These are phyloP conservation scores for Guaruba guarouba DNA, from an alignment of 2,113 vertebrate species.

Conservation along the genomic window DNA sequence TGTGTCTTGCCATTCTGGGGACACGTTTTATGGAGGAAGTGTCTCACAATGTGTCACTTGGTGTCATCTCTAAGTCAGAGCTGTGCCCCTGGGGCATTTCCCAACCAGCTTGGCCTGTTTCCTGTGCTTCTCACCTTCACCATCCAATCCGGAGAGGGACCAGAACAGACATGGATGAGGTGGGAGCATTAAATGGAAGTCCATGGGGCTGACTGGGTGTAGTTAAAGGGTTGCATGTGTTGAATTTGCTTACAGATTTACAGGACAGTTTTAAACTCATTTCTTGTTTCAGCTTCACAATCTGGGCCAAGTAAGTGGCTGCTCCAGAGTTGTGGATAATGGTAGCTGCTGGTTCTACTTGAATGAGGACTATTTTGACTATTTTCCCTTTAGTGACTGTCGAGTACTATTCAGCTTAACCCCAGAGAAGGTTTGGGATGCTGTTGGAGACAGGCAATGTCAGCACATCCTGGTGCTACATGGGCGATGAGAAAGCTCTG, in stretches of 20 bases:
- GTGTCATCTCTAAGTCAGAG: neutral
- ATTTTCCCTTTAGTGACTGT: neutral
- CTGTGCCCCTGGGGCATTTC: neutral
- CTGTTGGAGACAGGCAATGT: fast-evolving
- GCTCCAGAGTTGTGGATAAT: neutral
- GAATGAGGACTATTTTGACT: neutral
- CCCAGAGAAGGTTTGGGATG: fast-evolving
- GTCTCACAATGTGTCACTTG: fast-evolving
- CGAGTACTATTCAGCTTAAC: neutral
- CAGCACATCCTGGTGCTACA: fast-evolving
- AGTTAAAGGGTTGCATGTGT: fast-evolving
- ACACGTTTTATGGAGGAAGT: neutral
- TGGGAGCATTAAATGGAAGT: neutral
- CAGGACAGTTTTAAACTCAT: neutral
- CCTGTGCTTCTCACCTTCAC: fast-evolving
- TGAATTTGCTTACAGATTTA: neutral
- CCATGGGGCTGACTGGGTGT: fast-evolving
- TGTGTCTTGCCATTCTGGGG: too few species aligned
- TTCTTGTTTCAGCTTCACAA: neutral
- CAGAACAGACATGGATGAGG: fast-evolving
- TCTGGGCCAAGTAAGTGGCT: neutral
- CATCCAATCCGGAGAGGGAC: fast-evolving
- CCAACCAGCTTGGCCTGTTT: neutral
- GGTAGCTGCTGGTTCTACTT: neutral
- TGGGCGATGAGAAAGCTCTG: fast-evolving